phyloP scores from a whole-genome alignment of 2,888 invertebrate genomes.

The Polyploca ridens region DNA sequence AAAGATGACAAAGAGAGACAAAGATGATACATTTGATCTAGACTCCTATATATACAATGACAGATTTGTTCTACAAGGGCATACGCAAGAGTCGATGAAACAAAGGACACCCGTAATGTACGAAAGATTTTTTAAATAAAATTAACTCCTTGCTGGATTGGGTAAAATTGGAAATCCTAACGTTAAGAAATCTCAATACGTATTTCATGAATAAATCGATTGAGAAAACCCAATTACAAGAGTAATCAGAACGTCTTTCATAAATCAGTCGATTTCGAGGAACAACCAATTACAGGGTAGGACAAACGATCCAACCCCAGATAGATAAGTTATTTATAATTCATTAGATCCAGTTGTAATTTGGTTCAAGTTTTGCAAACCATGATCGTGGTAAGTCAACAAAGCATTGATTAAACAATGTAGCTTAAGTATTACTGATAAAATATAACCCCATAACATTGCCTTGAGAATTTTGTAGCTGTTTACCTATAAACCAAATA shows the following conservation, averaged over 20 bases:
- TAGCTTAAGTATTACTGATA: background rate
- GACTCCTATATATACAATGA: too few relatives aligned
- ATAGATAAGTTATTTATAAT: conserved; percentile 30
- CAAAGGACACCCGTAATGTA: too few relatives aligned
- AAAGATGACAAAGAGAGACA: too few relatives aligned
- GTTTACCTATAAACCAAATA: too few relatives aligned
- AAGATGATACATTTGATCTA: too few relatives aligned
- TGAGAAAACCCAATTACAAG: background rate
- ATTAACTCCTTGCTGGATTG: background rate
- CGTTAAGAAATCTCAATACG: background rate
- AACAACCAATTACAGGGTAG: conserved; percentile 32
- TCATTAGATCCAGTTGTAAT: conserved; percentile 23
- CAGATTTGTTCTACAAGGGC: too few relatives aligned
- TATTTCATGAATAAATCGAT: background rate
- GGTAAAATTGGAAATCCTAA: background rate
- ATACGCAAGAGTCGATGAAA: too few relatives aligned
- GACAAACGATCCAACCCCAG: conserved; percentile 27
- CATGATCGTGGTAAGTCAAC: background rate
- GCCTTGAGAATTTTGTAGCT: too few relatives aligned
- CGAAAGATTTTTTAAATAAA: too few relatives aligned
- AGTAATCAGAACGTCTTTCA: background rate
- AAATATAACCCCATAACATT: background rate
- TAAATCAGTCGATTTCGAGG: conserved; percentile 10
- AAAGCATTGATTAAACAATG: background rate
- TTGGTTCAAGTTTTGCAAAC: background rate